Evolutionary conservation across 2,888 invertebrate species (phyloP).

Genomic region (Mechanitis messenoides): DNA sequence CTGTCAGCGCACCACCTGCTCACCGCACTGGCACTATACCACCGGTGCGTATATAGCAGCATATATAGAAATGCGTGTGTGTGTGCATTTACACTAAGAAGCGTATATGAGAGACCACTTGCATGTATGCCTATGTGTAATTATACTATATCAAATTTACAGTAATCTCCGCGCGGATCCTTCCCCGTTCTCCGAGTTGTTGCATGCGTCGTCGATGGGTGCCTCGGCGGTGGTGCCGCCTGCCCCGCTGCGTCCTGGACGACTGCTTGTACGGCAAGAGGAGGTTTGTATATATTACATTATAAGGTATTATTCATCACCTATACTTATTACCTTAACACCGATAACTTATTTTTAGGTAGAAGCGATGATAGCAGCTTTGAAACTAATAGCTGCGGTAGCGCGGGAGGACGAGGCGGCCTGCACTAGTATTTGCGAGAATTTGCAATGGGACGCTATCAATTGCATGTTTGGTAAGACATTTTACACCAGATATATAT

Average conservation of each 20-base stretch:
- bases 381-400: conserved; percentile 85
- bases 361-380: conserved; percentile 88
- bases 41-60: conserved; percentile 64
- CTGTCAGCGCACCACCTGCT: conserved; percentile 60
- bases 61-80: not conserved
- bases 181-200: conserved; percentile 68
- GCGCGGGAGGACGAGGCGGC: conserved; percentile 88
- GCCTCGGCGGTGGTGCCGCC: conserved; percentile 55
- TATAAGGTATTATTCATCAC: not conserved
- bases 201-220: conserved; percentile 75
- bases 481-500: too few relatives aligned
- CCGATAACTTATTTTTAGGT: conserved; percentile 55
- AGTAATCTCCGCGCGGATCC: conserved; percentile 84
- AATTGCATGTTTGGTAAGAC: conserved; percentile 80
- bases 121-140: not conserved
- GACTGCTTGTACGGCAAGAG: conserved; percentile 60
- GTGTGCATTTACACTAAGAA: not conserved
- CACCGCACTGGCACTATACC: conserved; percentile 83
- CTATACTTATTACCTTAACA: too few relatives aligned
- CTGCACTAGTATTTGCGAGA: conserved; percentile 88
- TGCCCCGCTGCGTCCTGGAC: conserved; percentile 55
- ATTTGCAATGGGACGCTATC: conserved; percentile 91
- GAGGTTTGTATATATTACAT: conserved; percentile 42
- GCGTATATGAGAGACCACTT: too few relatives aligned
- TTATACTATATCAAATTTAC: conserved; percentile 28